Evolutionary conservation across 2,797 vertebrate species (phyloP), one percentile per base, ranked within the genome.

Genomic region (Helicolenus hilgendorfi): DNA sequence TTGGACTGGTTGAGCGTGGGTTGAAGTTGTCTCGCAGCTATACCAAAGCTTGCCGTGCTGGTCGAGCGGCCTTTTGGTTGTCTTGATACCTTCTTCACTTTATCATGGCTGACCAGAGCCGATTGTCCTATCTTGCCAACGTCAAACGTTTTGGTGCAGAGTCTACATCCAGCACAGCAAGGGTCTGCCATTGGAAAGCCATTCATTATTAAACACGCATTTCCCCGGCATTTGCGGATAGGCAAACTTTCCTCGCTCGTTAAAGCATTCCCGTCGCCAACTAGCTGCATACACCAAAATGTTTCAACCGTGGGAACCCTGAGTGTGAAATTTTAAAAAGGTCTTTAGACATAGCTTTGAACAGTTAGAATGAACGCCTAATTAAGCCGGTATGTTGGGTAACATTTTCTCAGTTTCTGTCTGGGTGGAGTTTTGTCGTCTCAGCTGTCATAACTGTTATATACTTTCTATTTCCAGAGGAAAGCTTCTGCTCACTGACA

Each of bases 381-480:
- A 77, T 72, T 65, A 74, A 33, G 20, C 33, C 65, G 49, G 35
- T 75, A 56, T 55, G 22, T 41, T 27, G 11, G 18, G 22, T 5
- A 73, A n/a, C 75, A 41, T 81, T 76, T 72, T 65, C 56, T 49
- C 58, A 49, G 53, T 49, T 62, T 79, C 68, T 69, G 36, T 71
- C 55, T 72, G 15, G 33, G n/a, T 55, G 56, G 26, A 59, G 33
- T 72, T 64, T 49, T 72, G 59, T 64, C 14, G 0, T 55, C 14
- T 69, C 36, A 69, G 53, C 76, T 71, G 68, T 82, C 6, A 76
- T 8, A 82, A 15, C 4, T 64, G 36, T 70, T 35, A 31, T 9
- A 67, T 11, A 22, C 24, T 67, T 10, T n/a, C 11, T 27, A 15
- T 69, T 27, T 73, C 24, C 35, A 56, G 27, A 70, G 49, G 1